These are phyloP conservation scores for Oreohelix idahoensis DNA, from an alignment of 1,140 invertebrate genomes.

Conservation along the genomic window DNA sequence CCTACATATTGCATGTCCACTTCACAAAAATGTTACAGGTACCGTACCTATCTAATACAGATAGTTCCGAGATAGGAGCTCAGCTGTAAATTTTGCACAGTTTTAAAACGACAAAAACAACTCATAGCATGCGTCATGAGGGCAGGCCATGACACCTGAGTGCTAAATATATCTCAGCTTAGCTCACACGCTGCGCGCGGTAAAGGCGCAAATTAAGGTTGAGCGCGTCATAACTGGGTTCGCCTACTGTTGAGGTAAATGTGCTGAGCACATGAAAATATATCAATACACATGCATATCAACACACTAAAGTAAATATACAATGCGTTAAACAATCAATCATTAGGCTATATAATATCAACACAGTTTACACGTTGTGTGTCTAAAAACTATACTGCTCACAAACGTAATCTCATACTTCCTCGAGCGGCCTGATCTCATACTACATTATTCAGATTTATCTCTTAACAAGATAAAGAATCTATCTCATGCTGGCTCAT, in stretches of 20 bases:
- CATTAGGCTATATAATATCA: too few relatives aligned
- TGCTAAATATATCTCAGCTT: not conserved
- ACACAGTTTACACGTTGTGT: too few relatives aligned
- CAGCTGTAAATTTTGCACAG: not conserved
- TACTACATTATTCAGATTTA: too few relatives aligned
- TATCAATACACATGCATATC: not conserved
- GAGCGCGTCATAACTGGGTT: not conserved
- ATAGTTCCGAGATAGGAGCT: not conserved
- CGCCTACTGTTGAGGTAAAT: not conserved
- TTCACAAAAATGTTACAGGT: not conserved
- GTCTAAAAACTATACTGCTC: too few relatives aligned
- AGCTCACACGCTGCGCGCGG: not conserved
- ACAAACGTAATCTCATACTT: too few relatives aligned
- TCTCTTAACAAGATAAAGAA: too few relatives aligned
- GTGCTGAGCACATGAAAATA: not conserved
- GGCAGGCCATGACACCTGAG: constrained; percentile 9
- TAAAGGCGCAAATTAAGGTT: not conserved
- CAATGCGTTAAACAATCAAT: too few relatives aligned
- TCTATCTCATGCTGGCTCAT: too few relatives aligned
- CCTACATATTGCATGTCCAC: not conserved
- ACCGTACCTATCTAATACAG: not conserved
- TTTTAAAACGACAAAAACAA: not conserved
- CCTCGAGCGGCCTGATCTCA: too few relatives aligned
- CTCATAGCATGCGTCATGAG: not conserved
- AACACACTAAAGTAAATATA: not conserved